Percentiles rank a stretch among this genome's conserved stretches.
These are phyloP conservation scores for Ploceus nigricollis DNA, from an alignment of 2,113 vertebrate species.

Conservation along the genomic window DNA sequence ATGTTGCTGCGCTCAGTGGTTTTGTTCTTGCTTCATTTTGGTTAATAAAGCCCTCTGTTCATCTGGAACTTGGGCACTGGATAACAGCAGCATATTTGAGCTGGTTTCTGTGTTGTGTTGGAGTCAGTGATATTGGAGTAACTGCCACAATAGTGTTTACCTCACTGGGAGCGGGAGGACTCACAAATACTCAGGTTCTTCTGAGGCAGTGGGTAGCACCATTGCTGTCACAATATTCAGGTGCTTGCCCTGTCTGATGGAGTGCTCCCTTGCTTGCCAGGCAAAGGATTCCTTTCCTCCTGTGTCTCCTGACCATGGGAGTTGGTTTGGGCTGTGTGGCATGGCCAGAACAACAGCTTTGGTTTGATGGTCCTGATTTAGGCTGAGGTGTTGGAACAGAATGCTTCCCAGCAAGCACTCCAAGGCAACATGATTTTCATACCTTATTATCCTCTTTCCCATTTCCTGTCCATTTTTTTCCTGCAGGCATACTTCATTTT, in stretches of 20 bases:
- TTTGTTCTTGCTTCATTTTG: neutral
- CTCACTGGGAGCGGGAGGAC: neutral
- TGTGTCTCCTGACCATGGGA: neutral
- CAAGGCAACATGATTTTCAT: neutral
- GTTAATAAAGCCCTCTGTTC: neutral
- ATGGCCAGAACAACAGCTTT: neutral
- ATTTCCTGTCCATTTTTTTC: neutral
- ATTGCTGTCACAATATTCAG: neutral
- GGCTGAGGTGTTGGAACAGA: neutral
- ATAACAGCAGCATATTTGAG: neutral
- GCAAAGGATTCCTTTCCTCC: neutral
- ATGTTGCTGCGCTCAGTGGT: neutral
- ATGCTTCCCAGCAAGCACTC: neutral
- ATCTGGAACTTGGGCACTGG: neutral
- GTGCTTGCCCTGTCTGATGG: neutral
- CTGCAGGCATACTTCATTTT: neutral
- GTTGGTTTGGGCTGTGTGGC: neutral
- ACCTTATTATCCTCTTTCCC: neutral
- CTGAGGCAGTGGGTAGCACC: neutral
- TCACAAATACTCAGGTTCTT: neutral
- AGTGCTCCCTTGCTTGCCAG: neutral
- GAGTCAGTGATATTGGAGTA: neutral
- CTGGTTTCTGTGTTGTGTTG: neutral
- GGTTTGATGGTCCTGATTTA: neutral
- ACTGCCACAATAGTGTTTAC: neutral